phyloP scores from a whole-genome alignment of 2,888 invertebrate species.

The Perizoma flavofasciatum region DNA sequence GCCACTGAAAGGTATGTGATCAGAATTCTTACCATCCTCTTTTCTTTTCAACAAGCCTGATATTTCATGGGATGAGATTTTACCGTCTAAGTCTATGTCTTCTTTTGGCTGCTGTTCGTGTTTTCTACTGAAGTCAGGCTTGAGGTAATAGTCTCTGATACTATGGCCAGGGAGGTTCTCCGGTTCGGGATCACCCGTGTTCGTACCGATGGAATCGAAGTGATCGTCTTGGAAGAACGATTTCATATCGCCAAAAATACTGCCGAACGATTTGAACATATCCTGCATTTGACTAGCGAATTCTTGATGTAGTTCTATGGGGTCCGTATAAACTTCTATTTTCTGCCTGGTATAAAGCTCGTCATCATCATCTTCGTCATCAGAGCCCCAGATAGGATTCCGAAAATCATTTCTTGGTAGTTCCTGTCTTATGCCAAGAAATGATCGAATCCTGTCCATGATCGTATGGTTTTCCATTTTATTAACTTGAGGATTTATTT shows the following conservation, averaged over 20 bases:
- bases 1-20: slow-evolving; percentile 55
- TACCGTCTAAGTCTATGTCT: slow-evolving; percentile 73
- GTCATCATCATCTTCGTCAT: slow-evolving; percentile 74
- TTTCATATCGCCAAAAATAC: slow-evolving; percentile 67
- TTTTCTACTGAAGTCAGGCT: slow-evolving; percentile 66
- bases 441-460: slow-evolving; percentile 64
- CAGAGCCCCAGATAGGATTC: slow-evolving; percentile 77
- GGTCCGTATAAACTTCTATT: slow-evolving; percentile 50
- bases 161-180: slow-evolving; percentile 56
- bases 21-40: slow-evolving; percentile 44
- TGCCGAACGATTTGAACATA: slow-evolving; percentile 66
- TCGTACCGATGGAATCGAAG: slow-evolving; percentile 26
- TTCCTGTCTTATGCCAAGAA: slow-evolving; percentile 63
- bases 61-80: slow-evolving; percentile 73
- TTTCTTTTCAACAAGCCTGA: slow-evolving; percentile 68
- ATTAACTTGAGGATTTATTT: slow-evolving; percentile 49
- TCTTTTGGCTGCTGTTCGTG: slow-evolving; percentile 49
- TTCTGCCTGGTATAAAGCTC: slow-evolving; percentile 67
- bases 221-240: slow-evolving; percentile 57
- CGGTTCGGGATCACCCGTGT: slow-evolving; percentile 35
- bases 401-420: slow-evolving; percentile 74
- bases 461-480: slow-evolving; percentile 56
- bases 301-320: slow-evolving; percentile 59
- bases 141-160: slow-evolving; percentile 73
- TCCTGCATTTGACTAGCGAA: slow-evolving; percentile 69